These are phyloP conservation scores for Crepidodera aurea DNA, from an alignment of 2,888 invertebrate genomes.

Conservation along the genomic window DNA sequence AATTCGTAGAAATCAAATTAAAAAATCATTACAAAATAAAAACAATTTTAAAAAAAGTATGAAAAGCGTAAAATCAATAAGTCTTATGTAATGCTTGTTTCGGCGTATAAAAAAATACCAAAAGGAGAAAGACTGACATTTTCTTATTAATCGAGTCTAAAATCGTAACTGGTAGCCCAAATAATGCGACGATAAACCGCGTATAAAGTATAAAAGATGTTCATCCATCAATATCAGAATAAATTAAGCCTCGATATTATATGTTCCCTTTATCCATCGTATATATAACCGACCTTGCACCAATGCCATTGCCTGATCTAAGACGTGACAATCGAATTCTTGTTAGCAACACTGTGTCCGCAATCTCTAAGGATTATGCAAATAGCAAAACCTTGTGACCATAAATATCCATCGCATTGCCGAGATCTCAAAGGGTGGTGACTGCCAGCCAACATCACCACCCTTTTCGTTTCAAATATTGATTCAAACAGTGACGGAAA, in stretches of 20 bases:
- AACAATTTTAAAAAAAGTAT: no score
- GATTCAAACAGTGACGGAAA: background rate
- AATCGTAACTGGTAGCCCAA: no score
- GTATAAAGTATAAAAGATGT: no score
- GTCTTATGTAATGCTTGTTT: no score
- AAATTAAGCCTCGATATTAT: background rate
- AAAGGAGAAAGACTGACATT: no score
- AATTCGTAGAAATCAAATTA: no score
- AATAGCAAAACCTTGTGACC: conserved; percentile 24
- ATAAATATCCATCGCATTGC: conserved; percentile 18
- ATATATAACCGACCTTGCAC: background rate
- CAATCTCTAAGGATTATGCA: conserved; percentile 19
- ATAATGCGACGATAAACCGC: no score
- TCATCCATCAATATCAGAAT: no score
- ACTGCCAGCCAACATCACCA: background rate
- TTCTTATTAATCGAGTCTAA: no score
- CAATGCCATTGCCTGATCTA: background rate
- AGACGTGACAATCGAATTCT: conserved; percentile 16
- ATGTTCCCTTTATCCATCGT: background rate
- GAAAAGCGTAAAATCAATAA: no score
- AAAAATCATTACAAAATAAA: no score
- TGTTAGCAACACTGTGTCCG: conserved; percentile 17
- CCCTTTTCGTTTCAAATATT: background rate
- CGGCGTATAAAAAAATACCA: no score
- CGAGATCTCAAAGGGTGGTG: conserved; percentile 12